Percentiles rank a stretch among this genome's conserved stretches.
phyloP scores from a whole-genome alignment of 1,140 invertebrate species.

The Dufourea novaeangliae region DNA sequence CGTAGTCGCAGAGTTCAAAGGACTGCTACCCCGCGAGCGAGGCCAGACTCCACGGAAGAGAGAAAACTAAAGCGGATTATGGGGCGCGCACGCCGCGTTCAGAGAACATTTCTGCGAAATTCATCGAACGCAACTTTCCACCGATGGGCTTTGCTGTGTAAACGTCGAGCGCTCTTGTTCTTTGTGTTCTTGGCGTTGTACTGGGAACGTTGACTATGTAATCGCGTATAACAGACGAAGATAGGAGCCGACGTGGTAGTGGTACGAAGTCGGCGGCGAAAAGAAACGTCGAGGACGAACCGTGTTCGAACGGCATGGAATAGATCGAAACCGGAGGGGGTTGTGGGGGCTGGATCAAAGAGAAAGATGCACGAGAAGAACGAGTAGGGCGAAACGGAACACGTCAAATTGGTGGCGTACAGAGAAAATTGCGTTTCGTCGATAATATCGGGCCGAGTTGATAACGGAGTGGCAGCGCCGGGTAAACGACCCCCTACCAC shows the following conservation, averaged over 20 bases:
- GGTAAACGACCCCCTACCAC: slow-evolving; percentile 62
- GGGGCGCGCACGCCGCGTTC: no score
- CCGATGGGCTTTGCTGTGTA: no score
- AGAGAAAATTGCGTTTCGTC: slow-evolving; percentile 64
- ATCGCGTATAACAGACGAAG: no score
- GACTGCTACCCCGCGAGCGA: background rate
- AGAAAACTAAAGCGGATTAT: background rate
- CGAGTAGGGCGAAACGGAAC: slow-evolving; percentile 36
- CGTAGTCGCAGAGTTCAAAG: background rate
- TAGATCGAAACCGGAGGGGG: background rate
- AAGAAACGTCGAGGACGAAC: no score
- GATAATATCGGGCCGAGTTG: slow-evolving; percentile 60
- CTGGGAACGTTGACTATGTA: no score
- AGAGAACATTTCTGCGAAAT: background rate
- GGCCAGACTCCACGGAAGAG: background rate
- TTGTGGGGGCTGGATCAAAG: background rate
- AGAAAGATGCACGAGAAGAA: slow-evolving; percentile 15
- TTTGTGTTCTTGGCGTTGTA: no score
- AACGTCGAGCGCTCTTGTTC: no score
- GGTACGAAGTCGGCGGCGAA: no score
- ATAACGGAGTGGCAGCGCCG: slow-evolving; percentile 53
- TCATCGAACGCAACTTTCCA: background rate
- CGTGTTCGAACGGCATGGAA: no score
- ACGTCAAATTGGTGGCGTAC: slow-evolving; percentile 54
- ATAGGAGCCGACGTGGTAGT: no score